phyloP scores from a whole-genome alignment of 2,888 invertebrate genomes.

The Drosophila emarginata region DNA sequence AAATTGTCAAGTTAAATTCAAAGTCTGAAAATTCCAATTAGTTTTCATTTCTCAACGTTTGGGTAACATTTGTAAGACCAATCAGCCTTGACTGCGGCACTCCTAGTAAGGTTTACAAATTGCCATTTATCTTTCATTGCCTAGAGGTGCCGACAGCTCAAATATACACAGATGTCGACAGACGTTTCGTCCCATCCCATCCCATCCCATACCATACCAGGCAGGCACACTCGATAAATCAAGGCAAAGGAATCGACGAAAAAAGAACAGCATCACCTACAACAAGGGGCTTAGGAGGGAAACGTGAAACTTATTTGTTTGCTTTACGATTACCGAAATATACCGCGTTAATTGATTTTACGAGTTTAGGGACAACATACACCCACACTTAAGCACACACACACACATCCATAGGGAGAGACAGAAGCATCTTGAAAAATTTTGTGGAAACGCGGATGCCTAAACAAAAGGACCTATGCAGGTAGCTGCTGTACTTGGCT shows the following conservation, averaged over 20 bases:
- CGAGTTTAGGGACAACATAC: slow-evolving; percentile 25
- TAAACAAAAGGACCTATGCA: slow-evolving; percentile 26
- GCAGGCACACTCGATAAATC: slow-evolving; percentile 60
- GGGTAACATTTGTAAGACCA: slow-evolving; percentile 37
- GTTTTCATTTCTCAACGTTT: slow-evolving; percentile 39
- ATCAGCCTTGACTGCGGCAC: slow-evolving; percentile 37
- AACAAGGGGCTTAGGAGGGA: slow-evolving; percentile 12
- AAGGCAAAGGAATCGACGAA: slow-evolving; percentile 31
- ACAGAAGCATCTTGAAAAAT: slow-evolving; percentile 32
- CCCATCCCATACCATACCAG: background rate
- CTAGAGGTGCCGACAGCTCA: slow-evolving; percentile 33
- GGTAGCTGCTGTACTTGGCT: slow-evolving; percentile 25
- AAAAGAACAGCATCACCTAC: slow-evolving; percentile 20
- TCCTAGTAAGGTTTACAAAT: slow-evolving; percentile 33
- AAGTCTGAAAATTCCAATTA: slow-evolving; percentile 52
- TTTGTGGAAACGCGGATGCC: slow-evolving; percentile 25
- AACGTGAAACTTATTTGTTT: slow-evolving; percentile 54
- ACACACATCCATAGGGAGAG: slow-evolving; percentile 17
- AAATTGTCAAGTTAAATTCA: background rate
- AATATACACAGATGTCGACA: slow-evolving; percentile 44
- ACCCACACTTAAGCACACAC: slow-evolving; percentile 1
- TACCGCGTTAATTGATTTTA: slow-evolving; percentile 62
- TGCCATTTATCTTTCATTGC: slow-evolving; percentile 48
- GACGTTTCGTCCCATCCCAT: background rate
- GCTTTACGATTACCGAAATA: slow-evolving; percentile 55